Evolutionary conservation across 2,113 vertebrate species (phyloP), one percentile per base, ranked within the genome.

Genomic region (Eubucco bourcierii): DNA sequence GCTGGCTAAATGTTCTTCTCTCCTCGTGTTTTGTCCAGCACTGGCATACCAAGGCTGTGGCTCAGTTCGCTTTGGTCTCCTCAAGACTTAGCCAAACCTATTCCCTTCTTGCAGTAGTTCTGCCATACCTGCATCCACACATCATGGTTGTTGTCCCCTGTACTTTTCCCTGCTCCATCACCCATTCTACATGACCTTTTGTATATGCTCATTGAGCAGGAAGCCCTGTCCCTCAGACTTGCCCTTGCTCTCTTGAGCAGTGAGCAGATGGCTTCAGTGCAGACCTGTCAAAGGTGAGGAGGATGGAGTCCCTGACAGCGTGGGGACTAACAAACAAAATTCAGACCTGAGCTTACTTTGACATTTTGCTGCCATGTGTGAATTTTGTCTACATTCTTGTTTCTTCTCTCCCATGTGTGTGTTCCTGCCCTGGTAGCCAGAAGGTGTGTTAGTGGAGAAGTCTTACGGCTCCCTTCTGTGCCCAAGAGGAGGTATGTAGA

Each of bases 361-460:
- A 66, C 80, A n/a, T 83, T 34, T 65, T 80, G 23, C 23, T 55
- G 23, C 58, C 55, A 15, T 71, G 74, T 27, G 31, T 19, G 29
- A 85, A 67, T 60, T 64, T 53, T 67, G 31, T 64, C 8, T 80
- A 24, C 85, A 25, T 90, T 71, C 19, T 53, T 92, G 33, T 94
- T 88, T 90, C 24, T 94, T 7, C 8, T 74, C 4, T 91, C 53
- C 27, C 47, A 67, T 1, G 16, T 72, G 33, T 24, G 9, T 21
- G 24, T 33, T 90, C 67, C 33, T 94, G 63, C 52, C 34, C 10
- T 33, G 71, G 31, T 89, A 97, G 97, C 96, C 97, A 4, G 94
- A 95, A 87, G 98, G 97, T 31, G 86, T 97, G 68, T 92, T 93
- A 27, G 91, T 97, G 94, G 97, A 97, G 91, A 97, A 97, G 76